Evolutionary conservation across 2,113 vertebrate species (phyloP).

Genomic region (Paramormyrops kingsleyae): DNA sequence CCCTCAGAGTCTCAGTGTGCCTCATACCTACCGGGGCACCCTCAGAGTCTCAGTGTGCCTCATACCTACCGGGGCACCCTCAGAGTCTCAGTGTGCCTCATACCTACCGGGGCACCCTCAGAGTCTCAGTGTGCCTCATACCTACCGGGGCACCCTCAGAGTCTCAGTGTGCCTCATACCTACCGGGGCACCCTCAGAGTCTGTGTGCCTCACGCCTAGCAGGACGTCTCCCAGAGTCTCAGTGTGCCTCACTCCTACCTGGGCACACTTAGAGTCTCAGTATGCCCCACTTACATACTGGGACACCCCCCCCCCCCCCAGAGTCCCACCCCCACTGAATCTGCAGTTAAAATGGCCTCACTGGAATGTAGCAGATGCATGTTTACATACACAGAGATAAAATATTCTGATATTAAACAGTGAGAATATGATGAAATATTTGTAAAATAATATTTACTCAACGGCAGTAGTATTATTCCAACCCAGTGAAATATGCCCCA

Average conservation of each 20-base stretch:
- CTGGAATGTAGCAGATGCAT: not conserved
- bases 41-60: too few relatives aligned
- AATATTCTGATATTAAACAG: not conserved
- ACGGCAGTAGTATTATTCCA: not conserved
- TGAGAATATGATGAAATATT: not conserved
- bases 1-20: too few relatives aligned
- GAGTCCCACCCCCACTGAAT: not conserved
- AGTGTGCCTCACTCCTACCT: not conserved
- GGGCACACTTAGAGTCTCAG: not conserved
- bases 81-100: too few relatives aligned
- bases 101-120: too few relatives aligned
- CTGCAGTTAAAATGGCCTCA: not conserved
- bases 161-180: too few relatives aligned
- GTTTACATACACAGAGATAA: not conserved
- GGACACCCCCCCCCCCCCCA: too few relatives aligned
- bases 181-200: too few relatives aligned
- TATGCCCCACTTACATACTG: not conserved
- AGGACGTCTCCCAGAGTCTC: not conserved
- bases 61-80: too few relatives aligned
- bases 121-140: too few relatives aligned
- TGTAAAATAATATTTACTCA: not conserved
- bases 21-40: rapidly evolving
- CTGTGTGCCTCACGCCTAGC: not conserved
- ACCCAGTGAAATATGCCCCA: not conserved
- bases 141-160: rapidly evolving